These are phyloP conservation scores for Intellagama lesueurii DNA, from an alignment of 2,797 vertebrate species.

Conservation along the genomic window DNA sequence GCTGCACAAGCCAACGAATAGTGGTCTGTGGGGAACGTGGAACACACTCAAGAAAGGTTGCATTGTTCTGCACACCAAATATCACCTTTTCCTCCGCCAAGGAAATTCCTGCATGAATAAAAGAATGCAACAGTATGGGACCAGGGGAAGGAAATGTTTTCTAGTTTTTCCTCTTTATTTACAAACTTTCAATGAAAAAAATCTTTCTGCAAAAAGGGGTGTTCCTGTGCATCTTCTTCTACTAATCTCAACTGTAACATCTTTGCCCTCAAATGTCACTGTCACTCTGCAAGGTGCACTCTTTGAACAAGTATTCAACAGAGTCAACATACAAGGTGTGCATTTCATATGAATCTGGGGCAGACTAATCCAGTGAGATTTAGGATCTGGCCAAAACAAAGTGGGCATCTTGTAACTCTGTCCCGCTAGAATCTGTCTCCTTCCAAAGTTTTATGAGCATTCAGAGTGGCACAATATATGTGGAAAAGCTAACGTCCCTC, in stretches of 20 bases:
- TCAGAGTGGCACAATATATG: not conserved
- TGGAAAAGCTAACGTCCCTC: too few species aligned
- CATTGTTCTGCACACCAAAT: conserved; percentile 86
- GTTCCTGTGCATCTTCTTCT: not conserved
- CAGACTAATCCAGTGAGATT: not conserved
- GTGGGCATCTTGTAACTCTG: not conserved
- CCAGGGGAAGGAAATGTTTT: not conserved
- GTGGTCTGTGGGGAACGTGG: conserved; percentile 76
- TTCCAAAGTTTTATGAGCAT: not conserved
- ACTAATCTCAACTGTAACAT: not conserved
- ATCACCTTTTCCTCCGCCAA: conserved; percentile 74
- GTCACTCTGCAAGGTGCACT: not conserved
- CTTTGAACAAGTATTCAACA: not conserved
- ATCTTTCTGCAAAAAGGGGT: too few species aligned
- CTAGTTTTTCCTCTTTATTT: not conserved
- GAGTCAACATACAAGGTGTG: not conserved
- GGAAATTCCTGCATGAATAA: conserved; percentile 49
- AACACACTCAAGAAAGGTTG: conserved; percentile 86
- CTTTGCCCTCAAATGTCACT: not conserved
- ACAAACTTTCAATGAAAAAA: not conserved
- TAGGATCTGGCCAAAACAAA: too few species aligned
- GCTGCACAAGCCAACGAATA: conserved; percentile 78
- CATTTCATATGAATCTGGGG: not conserved
- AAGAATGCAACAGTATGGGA: fast-evolving
- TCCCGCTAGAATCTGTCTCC: not conserved